phyloP scores from a whole-genome alignment of 1,140 invertebrate genomes.

The Grapholita molesta region DNA sequence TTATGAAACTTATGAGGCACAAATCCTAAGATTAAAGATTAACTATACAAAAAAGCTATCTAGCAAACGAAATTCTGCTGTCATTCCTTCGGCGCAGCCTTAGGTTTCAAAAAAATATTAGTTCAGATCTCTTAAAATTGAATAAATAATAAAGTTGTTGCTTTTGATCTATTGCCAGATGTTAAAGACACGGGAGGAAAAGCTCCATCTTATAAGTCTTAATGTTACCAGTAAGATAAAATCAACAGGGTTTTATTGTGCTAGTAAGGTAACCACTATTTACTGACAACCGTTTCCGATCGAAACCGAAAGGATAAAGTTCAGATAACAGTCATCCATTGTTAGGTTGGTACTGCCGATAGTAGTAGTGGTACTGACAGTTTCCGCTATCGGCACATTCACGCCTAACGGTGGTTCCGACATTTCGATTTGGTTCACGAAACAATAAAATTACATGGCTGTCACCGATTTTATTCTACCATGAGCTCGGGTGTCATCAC shows the following conservation, averaged over 20 bases:
- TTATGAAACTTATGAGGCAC: too few relatives aligned
- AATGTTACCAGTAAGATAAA: too few relatives aligned
- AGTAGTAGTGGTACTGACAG: conserved; percentile 24
- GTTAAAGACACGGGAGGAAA: too few relatives aligned
- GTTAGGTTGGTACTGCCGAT: not conserved
- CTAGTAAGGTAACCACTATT: not conserved
- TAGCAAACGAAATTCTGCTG: too few relatives aligned
- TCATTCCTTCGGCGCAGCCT: too few relatives aligned
- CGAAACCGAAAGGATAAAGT: not conserved
- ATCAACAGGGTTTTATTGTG: not conserved
- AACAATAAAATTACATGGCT: conserved; percentile 58
- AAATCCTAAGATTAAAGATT: too few relatives aligned
- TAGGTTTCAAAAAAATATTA: too few relatives aligned
- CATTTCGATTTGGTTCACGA: conserved; percentile 61
- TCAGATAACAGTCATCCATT: conserved; percentile 5
- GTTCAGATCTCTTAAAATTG: too few relatives aligned
- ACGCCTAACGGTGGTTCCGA: conserved; percentile 60
- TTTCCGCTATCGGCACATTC: conserved; percentile 60
- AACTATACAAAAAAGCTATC: too few relatives aligned
- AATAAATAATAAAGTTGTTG: not conserved
- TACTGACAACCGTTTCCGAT: not conserved
- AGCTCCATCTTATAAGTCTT: too few relatives aligned
- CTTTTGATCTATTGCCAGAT: not conserved
- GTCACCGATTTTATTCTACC: conserved; percentile 41
- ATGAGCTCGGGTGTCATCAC: conserved; percentile 43